These are phyloP conservation scores for Hemiprocne comata DNA, from an alignment of 2,113 vertebrate genomes.

Conservation along the genomic window DNA sequence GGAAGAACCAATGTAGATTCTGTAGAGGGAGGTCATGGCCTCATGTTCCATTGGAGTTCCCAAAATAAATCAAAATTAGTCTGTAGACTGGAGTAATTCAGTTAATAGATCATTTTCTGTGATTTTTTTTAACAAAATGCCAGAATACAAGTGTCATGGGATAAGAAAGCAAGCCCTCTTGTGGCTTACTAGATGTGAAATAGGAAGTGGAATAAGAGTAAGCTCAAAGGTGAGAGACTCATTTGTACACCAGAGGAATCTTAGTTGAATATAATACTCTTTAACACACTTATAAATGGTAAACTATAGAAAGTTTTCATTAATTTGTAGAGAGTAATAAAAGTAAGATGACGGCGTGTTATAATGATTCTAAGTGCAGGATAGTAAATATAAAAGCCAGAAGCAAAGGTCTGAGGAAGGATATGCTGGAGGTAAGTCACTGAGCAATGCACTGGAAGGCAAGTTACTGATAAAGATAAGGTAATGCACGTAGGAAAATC, in stretches of 20 bases:
- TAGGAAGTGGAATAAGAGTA: neutral
- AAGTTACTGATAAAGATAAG: neutral
- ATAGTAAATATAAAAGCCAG: neutral
- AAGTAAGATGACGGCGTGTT: neutral
- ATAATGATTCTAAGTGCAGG: neutral
- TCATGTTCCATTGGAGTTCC: neutral
- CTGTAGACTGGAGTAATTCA: neutral
- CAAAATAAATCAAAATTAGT: neutral
- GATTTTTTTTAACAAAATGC: neutral
- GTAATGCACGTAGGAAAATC: neutral
- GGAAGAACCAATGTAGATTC: too few species aligned
- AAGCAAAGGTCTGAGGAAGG: neutral
- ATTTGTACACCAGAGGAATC: neutral
- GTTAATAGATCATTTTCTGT: neutral
- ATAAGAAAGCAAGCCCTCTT: neutral
- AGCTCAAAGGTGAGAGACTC: neutral
- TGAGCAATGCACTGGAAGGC: neutral
- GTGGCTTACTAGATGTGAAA: neutral
- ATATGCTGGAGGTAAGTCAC: neutral
- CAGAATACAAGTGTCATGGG: neutral
- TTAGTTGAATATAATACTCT: neutral
- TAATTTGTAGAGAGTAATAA: neutral
- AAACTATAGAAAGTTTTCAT: neutral
- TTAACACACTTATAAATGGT: neutral
- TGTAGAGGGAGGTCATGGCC: too few species aligned